phyloP scores from a whole-genome alignment of 1,140 invertebrate genomes.

The Drosophila littoralis region DNA sequence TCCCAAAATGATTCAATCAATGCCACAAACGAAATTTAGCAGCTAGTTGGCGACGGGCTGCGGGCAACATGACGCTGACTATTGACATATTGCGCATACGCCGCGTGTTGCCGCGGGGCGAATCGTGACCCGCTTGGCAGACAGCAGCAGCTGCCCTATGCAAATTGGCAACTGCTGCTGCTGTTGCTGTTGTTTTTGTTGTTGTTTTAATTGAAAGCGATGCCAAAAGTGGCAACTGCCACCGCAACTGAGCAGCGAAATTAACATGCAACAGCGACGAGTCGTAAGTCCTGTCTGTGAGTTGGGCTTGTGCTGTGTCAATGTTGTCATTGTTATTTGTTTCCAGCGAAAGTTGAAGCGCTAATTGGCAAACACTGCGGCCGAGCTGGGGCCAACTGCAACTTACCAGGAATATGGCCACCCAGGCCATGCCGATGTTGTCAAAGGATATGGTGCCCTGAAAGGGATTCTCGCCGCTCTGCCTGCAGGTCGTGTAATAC shows the following conservation, averaged over 20 bases:
- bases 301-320: conserved; percentile 23
- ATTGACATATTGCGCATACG: conserved; percentile 35
- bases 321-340: conserved; percentile 52
- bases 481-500: conserved; percentile 97
- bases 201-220: conserved; percentile 48
- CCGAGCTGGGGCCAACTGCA: conserved; percentile 85
- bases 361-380: conserved; percentile 96
- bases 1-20: conserved; percentile 37
- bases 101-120: conserved; percentile 3
- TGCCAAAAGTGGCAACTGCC: conserved; percentile 49
- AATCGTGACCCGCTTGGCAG: conserved; percentile 4
- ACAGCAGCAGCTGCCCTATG: conserved; percentile 33
- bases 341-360: conserved; percentile 94
- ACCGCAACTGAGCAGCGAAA: conserved; percentile 36
- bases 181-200: conserved; percentile 17
- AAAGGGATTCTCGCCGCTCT: conserved; percentile 98
- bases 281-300: background rate
- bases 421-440: conserved; percentile 99
- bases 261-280: conserved; percentile 40
- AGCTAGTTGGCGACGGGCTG: background rate
- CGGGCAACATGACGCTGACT: conserved; percentile 11
- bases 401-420: conserved; percentile 99
- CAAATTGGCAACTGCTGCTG: conserved; percentile 39
- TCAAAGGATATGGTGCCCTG: conserved; percentile 99
- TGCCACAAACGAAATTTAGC: conserved; percentile 21